Evolutionary conservation across 2,113 vertebrate genomes (phyloP), one percentile per base, ranked within the genome.

Genomic region (Rhombomys opimus): DNA sequence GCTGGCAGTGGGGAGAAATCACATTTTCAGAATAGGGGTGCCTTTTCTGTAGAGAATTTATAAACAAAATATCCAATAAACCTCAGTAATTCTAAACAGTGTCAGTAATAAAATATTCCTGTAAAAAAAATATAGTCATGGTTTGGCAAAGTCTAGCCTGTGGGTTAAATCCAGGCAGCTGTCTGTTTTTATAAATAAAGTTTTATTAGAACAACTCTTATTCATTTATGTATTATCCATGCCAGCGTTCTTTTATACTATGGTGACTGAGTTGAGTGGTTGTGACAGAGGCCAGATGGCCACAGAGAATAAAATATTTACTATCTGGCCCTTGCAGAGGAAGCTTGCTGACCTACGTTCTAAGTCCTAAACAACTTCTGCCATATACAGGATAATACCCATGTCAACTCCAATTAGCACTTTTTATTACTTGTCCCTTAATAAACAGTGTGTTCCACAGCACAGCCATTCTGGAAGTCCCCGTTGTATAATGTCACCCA

Each of bases 161-260:
- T 27, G 13, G 59, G 57, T 81, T 65, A 91, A 90, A 67, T 88
- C 84, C 14, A 85, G 57, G 41, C 75, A 52, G 27, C 59, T n/a
- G 70, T 13, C 78, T 87, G 17, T 76, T 91, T 92, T 95, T 96
- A 46, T 89, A 93, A 94, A 93, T 96, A 93, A 96, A 96, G 86
- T 92, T 94, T 96, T 94, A 93, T 95, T 95, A 41, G 93, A 90
- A 75, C 38, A 35, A 57, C 3, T 23, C 38, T 90, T 72, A 91
- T 46, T 96, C 80, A 86, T 70, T 63, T 72, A 87, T 3, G 3
- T 11, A 25, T 46, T n/a, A 68, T 93, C 82, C 20, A 32, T 32
- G 78, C 30, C 22, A 46, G 6, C 68, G 80, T 87, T 85, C 82
- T 87, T 90, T 92, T 63, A 72, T 38, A 57, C 6, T 20, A 23